Evolutionary conservation across 2,113 vertebrate genomes (phyloP).

Genomic region (Scopus umbretta): DNA sequence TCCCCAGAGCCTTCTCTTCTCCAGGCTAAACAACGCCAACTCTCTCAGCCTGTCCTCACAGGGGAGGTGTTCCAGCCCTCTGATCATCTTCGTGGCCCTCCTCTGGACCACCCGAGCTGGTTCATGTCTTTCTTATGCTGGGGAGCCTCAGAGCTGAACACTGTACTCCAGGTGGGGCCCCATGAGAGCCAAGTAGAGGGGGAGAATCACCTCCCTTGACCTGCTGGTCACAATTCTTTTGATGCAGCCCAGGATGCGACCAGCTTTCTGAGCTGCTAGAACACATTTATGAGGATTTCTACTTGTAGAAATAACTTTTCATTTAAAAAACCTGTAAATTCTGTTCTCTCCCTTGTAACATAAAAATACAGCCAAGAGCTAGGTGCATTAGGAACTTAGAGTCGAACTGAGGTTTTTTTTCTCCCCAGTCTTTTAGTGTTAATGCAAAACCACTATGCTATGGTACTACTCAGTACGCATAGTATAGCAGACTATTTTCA

Average conservation of each 20-base stretch:
- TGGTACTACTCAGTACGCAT: background rate
- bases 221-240: background rate
- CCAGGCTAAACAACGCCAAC: background rate
- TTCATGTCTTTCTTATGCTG: too few relatives aligned
- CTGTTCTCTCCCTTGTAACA: background rate
- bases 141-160: background rate
- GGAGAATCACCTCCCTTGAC: background rate
- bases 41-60: too few relatives aligned
- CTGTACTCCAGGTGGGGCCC: background rate
- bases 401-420: background rate
- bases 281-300: background rate
- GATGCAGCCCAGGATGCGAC: background rate
- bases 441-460: background rate
- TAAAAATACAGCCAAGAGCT: background rate
- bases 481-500: background rate
- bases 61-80: too few relatives aligned
- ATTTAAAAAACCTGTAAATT: background rate
- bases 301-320: background rate
- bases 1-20: background rate
- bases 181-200: background rate
- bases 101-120: too few relatives aligned
- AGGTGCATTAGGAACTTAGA: background rate
- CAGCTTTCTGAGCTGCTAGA: background rate
- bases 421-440: background rate
- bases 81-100: too few relatives aligned